These are phyloP conservation scores for Cataglyphis rosenhaueri DNA, from an alignment of 2,888 invertebrate species.

Conservation along the genomic window DNA sequence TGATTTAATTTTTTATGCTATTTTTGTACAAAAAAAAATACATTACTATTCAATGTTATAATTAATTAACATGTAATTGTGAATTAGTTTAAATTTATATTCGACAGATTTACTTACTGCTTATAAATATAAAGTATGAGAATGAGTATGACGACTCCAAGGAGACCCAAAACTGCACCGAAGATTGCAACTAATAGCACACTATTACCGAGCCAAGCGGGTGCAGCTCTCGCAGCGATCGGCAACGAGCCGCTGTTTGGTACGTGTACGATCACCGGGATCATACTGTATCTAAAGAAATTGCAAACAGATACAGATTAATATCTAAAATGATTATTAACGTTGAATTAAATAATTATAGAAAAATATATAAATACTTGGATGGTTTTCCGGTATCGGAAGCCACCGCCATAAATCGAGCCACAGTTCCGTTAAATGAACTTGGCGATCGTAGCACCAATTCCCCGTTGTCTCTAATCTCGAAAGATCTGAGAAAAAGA, in stretches of 20 bases:
- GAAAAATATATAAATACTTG: constrained; percentile 85
- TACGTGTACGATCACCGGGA: constrained; percentile 86
- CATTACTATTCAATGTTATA: no score
- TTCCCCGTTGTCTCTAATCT: constrained; percentile 89
- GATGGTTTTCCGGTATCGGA: constrained; percentile 95
- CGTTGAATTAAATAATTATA: background rate
- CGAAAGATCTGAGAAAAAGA: constrained; percentile 87
- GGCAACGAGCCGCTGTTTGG: constrained; percentile 81
- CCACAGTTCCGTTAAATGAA: constrained; percentile 86
- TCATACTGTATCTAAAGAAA: constrained; percentile 81
- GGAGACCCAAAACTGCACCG: constrained; percentile 90
- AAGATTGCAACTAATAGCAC: constrained; percentile 88
- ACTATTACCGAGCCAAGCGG: constrained; percentile 86
- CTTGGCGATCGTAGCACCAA: constrained; percentile 85
- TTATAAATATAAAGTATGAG: constrained; percentile 93
- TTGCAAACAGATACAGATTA: background rate
- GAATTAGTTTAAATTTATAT: background rate
- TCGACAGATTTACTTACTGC: constrained; percentile 86
- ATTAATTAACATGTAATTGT: background rate
- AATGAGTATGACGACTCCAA: constrained; percentile 91
- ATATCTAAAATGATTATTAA: background rate
- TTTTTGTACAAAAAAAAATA: no score
- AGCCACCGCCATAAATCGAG: constrained; percentile 93
- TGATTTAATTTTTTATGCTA: no score
- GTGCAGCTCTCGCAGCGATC: constrained; percentile 86